Conservation (phyloP, 2,797 vertebrate species). For the Neoniphon sammara region DNA sequence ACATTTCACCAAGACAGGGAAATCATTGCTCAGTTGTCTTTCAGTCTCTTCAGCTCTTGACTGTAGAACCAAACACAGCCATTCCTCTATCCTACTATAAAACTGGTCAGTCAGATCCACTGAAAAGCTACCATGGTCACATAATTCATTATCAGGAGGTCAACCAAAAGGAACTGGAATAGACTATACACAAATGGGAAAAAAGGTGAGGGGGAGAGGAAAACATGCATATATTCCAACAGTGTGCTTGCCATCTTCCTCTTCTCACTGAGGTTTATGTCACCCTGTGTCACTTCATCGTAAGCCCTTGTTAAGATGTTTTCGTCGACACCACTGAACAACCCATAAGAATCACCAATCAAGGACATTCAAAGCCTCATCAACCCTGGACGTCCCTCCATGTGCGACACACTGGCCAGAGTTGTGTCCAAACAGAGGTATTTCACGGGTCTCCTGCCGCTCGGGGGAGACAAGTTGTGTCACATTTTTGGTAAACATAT, state of each 20-base stretch:
- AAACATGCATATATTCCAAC: slow-evolving; percentile 73
- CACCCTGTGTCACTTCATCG: slow-evolving; percentile 59
- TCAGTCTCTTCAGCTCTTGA: slow-evolving; percentile 39
- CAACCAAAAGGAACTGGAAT: slow-evolving; percentile 50
- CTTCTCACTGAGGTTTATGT: slow-evolving; percentile 46
- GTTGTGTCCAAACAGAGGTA: slow-evolving; percentile 75
- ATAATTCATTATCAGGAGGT: slow-evolving; percentile 61
- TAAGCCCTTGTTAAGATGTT: slow-evolving; percentile 75
- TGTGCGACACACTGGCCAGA: slow-evolving; percentile 61
- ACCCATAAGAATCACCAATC: slow-evolving; percentile 20
- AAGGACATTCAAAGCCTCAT: slow-evolving; percentile 51
- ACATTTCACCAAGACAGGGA: slow-evolving; percentile 58
- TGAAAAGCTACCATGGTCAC: slow-evolving; percentile 72
- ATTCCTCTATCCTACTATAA: slow-evolving; percentile 75
- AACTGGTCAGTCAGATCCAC: slow-evolving; percentile 74
- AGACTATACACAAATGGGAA: slow-evolving; percentile 58
- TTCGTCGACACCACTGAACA: slow-evolving; percentile 45
- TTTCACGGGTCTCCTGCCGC: slow-evolving; percentile 67
- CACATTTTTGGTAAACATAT: slow-evolving; percentile 75
- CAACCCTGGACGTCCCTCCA: slow-evolving; percentile 40
- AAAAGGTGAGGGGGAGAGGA: neutral
- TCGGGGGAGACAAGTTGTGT: slow-evolving; percentile 56
- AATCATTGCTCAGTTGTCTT: slow-evolving; percentile 52
- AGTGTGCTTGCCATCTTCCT: slow-evolving; percentile 73
- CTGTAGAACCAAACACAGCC: slow-evolving; percentile 41